Conservation (phyloP, 2,888 invertebrate species). For the Icerya purchasi region DNA sequence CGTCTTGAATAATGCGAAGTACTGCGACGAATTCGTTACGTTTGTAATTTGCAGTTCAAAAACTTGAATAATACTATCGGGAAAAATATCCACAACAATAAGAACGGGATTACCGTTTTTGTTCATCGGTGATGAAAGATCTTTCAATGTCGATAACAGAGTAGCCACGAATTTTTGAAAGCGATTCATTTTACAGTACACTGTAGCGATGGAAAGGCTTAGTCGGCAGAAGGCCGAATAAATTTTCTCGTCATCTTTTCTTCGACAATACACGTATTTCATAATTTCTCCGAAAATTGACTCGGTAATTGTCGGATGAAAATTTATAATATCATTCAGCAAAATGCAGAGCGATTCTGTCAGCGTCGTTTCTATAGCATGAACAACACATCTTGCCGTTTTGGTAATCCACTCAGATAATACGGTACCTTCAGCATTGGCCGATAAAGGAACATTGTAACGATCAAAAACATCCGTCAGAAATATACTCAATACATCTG, state of each 20-base stretch:
- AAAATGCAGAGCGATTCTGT: neutral
- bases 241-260: neutral
- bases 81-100: slow-evolving; percentile 1
- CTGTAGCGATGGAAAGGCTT: slow-evolving; percentile 4
- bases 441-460: too few species aligned
- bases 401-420: too few species aligned
- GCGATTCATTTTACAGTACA: slow-evolving; percentile 6
- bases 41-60: slow-evolving; percentile 5
- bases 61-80: neutral
- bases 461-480: too few species aligned
- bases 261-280: slow-evolving; percentile 1
- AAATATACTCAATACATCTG: too few species aligned
- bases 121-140: too few species aligned
- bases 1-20: slow-evolving; percentile 6
- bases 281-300: slow-evolving; percentile 2
- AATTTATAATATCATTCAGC: slow-evolving; percentile 1
- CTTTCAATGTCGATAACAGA: slow-evolving; percentile 5
- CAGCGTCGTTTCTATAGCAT: neutral
- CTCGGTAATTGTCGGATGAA: slow-evolving; percentile 2
- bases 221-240: slow-evolving; percentile 3
- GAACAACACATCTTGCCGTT: too few species aligned
- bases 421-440: too few species aligned
- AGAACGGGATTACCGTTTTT: neutral
- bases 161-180: slow-evolving; percentile 7
- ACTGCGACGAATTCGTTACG: slow-evolving; percentile 3